A percentile compares a stretch with the other conserved stretches of the same genome.
phyloP scores from a whole-genome alignment of 2,113 vertebrate genomes.

The Podarcis muralis region DNA sequence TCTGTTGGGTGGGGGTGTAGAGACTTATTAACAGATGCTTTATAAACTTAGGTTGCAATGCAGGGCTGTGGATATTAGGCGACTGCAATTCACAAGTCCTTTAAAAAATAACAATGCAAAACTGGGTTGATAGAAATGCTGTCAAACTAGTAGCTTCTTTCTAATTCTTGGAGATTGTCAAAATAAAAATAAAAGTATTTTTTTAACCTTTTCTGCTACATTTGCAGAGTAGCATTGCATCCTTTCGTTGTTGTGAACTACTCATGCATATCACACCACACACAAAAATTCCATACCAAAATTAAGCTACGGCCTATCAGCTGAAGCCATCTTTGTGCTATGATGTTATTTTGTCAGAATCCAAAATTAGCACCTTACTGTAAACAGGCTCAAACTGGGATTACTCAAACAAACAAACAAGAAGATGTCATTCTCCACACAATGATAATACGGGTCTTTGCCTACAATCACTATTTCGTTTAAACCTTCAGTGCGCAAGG shows the following conservation, averaged over 20 bases:
- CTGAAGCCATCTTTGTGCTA: conserved; percentile 42
- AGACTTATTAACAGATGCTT: conserved; percentile 30
- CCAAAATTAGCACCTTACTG: conserved; percentile 20
- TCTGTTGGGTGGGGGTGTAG: conserved; percentile 29
- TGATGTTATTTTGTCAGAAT: conserved; percentile 17
- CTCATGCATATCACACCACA: conserved; percentile 33
- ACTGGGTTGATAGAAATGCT: conserved; percentile 45
- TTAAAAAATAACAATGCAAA: conserved; percentile 42
- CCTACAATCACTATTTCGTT: conserved; percentile 73
- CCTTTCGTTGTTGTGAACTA: conserved; percentile 26
- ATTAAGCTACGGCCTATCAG: conserved; percentile 37
- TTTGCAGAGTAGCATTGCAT: conserved; percentile 28
- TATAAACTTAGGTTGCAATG: conserved; percentile 33
- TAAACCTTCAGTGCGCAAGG: conserved; percentile 74
- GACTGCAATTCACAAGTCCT: conserved; percentile 49
- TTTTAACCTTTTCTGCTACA: conserved; percentile 58
- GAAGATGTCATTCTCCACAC: conserved; percentile 71
- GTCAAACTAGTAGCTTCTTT: conserved; percentile 50
- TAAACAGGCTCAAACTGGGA: conserved; percentile 55
- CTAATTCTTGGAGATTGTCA: conserved; percentile 53
- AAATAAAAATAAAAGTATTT: conserved; percentile 71
- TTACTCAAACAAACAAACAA: conserved; percentile 62
- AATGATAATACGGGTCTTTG: conserved; percentile 62
- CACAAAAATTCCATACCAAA: conserved; percentile 47
- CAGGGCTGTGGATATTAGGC: conserved; percentile 36